Base-by-base conservation (phyloP, 2,113 vertebrate genomes). In the Proterorhinus semilunaris region DNA sequence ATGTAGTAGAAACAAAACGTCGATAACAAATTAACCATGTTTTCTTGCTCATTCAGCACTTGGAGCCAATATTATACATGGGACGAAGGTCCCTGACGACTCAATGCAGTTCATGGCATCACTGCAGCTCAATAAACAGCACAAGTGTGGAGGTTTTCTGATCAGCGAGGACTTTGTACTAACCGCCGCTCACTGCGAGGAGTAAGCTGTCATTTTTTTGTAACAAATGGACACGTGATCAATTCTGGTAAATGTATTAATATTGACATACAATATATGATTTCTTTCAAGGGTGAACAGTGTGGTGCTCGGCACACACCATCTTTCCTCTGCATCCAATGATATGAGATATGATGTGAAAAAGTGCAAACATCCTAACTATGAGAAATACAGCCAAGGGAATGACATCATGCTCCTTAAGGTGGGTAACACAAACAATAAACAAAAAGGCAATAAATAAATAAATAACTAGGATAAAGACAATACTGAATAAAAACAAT, bases 41-140 rank as follows among this genome's bases (percentile, higher is more conserved):
- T 46, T 13, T 8, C 16, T 46, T 43, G 17, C 1, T 21, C 65
- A 6, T 55, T 45, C 21, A 83, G 74, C 65, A 50, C 27, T 66
- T 62, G 70, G 82, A 51, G 54, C 43, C 62, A 62, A 78, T 59
- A 91, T 96, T 80, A 86, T 94, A 0, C 88, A 94, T 15, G 94
- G 94, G 0, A 74, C 8, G 0, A 79, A 50, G 0, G 92, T 17
- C 4, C 57, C 0, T 0, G 85, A 88, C 0, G 87, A 91, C 0
- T 89, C 83, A 7, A 62, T 87, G 68, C 88, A 86, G 65, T 94
- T 90, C 65, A 82, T 95, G 64, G 94, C 81, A 0, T 95, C 87
- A 0, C 53, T 90, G 51, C 84, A 86, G 12, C 3, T 47, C 4
- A 2, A 62, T 0, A 2, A 2, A 0, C 7, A 2, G 0, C 91